phyloP scores from a whole-genome alignment of 2,888 invertebrate genomes.

The Notodonta dromedarius region DNA sequence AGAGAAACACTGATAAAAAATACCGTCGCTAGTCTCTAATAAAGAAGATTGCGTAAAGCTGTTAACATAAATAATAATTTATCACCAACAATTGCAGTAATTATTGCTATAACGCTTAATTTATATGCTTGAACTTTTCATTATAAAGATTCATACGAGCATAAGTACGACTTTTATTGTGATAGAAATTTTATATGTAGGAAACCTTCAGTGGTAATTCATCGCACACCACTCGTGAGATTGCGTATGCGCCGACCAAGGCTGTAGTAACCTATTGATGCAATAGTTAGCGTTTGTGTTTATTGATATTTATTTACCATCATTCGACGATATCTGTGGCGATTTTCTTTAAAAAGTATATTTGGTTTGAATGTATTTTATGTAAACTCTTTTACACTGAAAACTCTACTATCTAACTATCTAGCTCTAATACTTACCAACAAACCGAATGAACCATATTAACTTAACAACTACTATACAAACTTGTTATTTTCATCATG shows the following conservation, averaged over 20 bases:
- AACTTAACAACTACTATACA: too few relatives aligned
- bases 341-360: background rate
- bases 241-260: conserved; percentile 39
- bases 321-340: background rate
- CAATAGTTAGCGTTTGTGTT: conserved; percentile 28
- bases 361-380: background rate
- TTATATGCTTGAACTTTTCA: too few relatives aligned
- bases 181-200: conserved; percentile 8
- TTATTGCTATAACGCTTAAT: too few relatives aligned
- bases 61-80: too few relatives aligned
- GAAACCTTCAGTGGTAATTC: conserved; percentile 31
- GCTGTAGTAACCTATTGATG: conserved; percentile 40
- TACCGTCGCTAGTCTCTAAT: too few relatives aligned
- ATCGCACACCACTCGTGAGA: conserved; percentile 25
- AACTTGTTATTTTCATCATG: too few relatives aligned
- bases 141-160: too few relatives aligned
- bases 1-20: too few relatives aligned
- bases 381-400: background rate
- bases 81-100: too few relatives aligned
- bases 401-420: background rate
- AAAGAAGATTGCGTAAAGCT: too few relatives aligned
- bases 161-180: background rate
- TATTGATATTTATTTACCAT: conserved; percentile 8
- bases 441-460: too few relatives aligned
- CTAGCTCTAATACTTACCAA: background rate